These are phyloP conservation scores for Lepidocyrtinus sp. DNA, from an alignment of 2,888 invertebrate species.

Conservation along the genomic window DNA sequence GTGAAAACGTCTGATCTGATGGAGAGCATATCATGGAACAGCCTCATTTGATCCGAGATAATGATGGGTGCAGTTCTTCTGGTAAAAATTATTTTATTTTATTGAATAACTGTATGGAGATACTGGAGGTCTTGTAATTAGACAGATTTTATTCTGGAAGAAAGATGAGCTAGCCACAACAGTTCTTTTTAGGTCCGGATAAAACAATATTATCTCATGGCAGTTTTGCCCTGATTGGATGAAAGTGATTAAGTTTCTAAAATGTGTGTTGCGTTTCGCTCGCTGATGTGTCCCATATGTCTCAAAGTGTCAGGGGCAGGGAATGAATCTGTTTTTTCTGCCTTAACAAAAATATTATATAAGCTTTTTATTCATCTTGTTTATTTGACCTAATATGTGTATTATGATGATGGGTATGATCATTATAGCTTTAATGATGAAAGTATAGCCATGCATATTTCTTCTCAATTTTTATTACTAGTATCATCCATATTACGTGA, in stretches of 20 bases:
- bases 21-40: neutral
- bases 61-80: conserved; percentile 22
- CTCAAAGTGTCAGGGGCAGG: conserved; percentile 50
- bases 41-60: neutral
- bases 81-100: no score
- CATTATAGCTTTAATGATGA: neutral
- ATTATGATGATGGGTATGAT: neutral
- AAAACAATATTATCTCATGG: neutral
- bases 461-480: neutral
- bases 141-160: no score
- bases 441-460: no score
- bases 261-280: no score
- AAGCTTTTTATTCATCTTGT: conserved; percentile 32
- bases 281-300: conserved; percentile 47
- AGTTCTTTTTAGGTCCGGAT: neutral
- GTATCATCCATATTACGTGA: neutral
- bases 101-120: neutral
- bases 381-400: conserved; percentile 37
- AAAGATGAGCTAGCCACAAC: no score
- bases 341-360: neutral
- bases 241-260: conserved; percentile 10
- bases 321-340: conserved; percentile 13
- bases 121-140: no score
- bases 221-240: conserved; percentile 14
- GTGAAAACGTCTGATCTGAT: no score